Conservation (phyloP, 2,888 invertebrate species). For the Eristalinus aeneus region DNA sequence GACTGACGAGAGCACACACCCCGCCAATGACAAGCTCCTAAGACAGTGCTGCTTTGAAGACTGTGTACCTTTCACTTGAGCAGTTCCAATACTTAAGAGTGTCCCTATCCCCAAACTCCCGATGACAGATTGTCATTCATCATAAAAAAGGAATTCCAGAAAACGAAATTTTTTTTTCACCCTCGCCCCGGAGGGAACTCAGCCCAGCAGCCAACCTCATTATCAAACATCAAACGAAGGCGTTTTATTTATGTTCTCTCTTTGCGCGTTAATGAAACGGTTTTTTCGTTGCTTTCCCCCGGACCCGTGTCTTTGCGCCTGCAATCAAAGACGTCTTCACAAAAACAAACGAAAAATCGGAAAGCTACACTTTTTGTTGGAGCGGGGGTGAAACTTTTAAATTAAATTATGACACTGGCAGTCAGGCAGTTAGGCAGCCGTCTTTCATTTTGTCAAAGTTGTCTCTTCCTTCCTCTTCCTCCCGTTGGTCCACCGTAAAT, state of each 20-base stretch:
- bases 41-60: not conserved
- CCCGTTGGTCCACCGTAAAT: constrained; percentile 22
- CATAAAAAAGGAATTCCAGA: not conserved
- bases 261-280: constrained; percentile 42
- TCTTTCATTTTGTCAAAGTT: constrained; percentile 38
- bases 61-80: not conserved
- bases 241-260: not conserved
- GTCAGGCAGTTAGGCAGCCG: constrained; percentile 27
- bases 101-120: not conserved
- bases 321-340: constrained; percentile 12
- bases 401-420: constrained; percentile 60
- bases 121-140: not conserved
- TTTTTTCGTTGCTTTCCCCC: not conserved
- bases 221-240: constrained; percentile 34
- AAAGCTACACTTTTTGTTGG: not conserved
- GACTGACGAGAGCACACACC: not conserved
- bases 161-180: not conserved
- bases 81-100: not conserved
- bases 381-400: constrained; percentile 43
- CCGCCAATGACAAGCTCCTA: not conserved
- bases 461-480: not conserved
- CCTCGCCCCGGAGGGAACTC: not conserved
- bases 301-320: not conserved
- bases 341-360: not conserved
- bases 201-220: not conserved